A percentile compares a stretch with the other conserved stretches of the same genome.
Conservation (phyloP, 1,140 invertebrate species). For the Drosophila suzukii region DNA sequence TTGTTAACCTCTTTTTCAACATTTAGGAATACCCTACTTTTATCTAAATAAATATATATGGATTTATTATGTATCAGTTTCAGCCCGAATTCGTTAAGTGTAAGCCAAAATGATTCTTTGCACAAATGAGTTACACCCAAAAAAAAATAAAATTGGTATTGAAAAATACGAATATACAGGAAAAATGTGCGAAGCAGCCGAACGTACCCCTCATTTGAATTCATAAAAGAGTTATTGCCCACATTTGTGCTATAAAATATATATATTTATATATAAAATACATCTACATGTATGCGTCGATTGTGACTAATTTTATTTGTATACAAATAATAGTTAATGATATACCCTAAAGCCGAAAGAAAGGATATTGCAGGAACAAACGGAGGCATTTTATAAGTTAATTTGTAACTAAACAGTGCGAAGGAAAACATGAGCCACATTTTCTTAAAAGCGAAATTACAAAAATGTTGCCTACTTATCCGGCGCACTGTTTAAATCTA, state of each 20-base stretch:
- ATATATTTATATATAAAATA: constrained; percentile 35
- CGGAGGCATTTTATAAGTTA: constrained; percentile 65
- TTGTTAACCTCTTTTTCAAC: constrained; percentile 32
- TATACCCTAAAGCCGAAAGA: constrained; percentile 1
- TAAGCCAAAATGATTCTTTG: constrained; percentile 51
- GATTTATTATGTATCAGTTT: constrained; percentile 64
- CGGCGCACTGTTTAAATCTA: constrained; percentile 4
- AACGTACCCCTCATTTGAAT: constrained; percentile 30
- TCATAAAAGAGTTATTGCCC: constrained; percentile 41
- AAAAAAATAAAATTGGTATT: constrained; percentile 37
- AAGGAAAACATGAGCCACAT: not conserved
- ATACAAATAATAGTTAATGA: constrained; percentile 25
- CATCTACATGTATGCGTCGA: constrained; percentile 65
- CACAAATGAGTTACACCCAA: constrained; percentile 82
- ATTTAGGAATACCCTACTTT: constrained; percentile 51
- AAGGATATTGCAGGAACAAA: constrained; percentile 29
- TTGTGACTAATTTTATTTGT: constrained; percentile 77
- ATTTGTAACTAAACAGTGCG: constrained; percentile 18
- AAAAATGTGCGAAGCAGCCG: constrained; percentile 27
- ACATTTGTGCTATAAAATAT: constrained; percentile 59
- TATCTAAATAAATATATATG: constrained; percentile 36
- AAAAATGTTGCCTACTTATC: constrained; percentile 28
- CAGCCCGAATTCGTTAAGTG: constrained; percentile 35
- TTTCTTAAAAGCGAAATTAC: fast-evolving
- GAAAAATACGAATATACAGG: constrained; percentile 9